Percentiles rank a stretch among this genome's conserved stretches.
phyloP scores from a whole-genome alignment of 2,888 invertebrate species.

The Athalia rosae region DNA sequence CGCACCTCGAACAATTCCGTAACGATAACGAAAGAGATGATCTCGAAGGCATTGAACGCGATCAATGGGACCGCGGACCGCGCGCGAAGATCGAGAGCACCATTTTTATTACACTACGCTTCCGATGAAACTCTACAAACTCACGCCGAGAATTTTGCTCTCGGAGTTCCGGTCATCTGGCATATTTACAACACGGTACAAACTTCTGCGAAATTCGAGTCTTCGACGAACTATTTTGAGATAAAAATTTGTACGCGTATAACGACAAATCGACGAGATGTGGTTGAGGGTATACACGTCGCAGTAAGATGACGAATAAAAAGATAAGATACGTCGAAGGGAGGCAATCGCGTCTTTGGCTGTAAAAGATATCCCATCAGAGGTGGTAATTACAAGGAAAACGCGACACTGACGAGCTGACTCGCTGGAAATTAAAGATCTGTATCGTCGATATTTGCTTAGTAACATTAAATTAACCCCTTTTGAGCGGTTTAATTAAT shows the following conservation, averaged over 20 bases:
- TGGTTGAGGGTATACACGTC: too few relatives aligned
- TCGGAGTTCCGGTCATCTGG: too few relatives aligned
- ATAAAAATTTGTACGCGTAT: too few relatives aligned
- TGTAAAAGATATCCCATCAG: conserved; percentile 58
- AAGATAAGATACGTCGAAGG: not conserved
- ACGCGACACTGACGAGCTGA: conserved; percentile 35
- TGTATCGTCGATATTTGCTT: conserved; percentile 64
- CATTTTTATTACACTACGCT: not conserved
- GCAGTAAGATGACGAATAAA: not conserved
- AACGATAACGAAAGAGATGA: conserved; percentile 54
- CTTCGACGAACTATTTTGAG: too few relatives aligned
- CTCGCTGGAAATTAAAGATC: conserved; percentile 66
- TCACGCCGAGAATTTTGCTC: too few relatives aligned
- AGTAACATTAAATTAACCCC: conserved; percentile 67
- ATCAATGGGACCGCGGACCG: conserved; percentile 54
- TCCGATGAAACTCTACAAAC: conserved; percentile 7
- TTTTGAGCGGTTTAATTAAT: conserved; percentile 63
- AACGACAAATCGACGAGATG: too few relatives aligned
- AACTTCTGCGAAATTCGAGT: too few relatives aligned
- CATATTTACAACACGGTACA: too few relatives aligned
- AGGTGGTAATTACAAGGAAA: conserved; percentile 60
- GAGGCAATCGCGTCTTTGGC: not conserved
- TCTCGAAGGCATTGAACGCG: conserved; percentile 52
- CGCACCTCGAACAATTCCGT: not conserved
- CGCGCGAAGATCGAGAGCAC: conserved; percentile 16